Percentiles rank a stretch among this genome's conserved stretches.
Conservation (phyloP, 2,797 vertebrate genomes). For the Platalea minor region DNA sequence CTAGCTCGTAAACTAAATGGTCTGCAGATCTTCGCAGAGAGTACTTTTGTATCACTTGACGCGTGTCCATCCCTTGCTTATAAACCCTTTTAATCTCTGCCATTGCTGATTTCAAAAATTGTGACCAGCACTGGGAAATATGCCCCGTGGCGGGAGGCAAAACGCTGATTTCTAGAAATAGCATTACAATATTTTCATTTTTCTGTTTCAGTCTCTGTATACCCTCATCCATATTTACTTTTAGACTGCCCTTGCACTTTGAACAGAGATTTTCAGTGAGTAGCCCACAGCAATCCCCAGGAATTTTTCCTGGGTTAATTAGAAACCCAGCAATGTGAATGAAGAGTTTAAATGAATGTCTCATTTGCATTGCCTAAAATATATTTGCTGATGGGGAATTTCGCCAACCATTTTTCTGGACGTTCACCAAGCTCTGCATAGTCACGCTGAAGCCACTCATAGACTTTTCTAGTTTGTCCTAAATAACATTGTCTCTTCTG, state of each 20-base stretch:
- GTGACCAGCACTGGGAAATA: not conserved
- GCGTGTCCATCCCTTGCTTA: not conserved
- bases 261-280: conserved; percentile 30
- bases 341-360: conserved; percentile 49
- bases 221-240: conserved; percentile 12
- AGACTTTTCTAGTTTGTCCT: not conserved
- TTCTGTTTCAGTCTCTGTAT: not conserved
- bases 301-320: conserved; percentile 57
- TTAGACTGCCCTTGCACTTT: not conserved
- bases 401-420: not conserved
- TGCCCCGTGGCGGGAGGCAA: not conserved
- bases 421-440: not conserved
- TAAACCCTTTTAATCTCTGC: not conserved
- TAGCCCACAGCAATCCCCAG: conserved; percentile 57
- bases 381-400: conserved; percentile 28
- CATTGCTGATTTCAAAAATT: not conserved
- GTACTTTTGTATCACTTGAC: not conserved
- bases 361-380: conserved; percentile 56
- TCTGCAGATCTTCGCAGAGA: not conserved
- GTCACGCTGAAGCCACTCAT: not conserved
- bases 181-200: not conserved
- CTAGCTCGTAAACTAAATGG: not conserved
- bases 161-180: not conserved
- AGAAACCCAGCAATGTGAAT: conserved; percentile 42
- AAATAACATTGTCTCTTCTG: not conserved